Base-by-base conservation (phyloP, 2,113 vertebrate species). In the Spilogale gracilis region DNA sequence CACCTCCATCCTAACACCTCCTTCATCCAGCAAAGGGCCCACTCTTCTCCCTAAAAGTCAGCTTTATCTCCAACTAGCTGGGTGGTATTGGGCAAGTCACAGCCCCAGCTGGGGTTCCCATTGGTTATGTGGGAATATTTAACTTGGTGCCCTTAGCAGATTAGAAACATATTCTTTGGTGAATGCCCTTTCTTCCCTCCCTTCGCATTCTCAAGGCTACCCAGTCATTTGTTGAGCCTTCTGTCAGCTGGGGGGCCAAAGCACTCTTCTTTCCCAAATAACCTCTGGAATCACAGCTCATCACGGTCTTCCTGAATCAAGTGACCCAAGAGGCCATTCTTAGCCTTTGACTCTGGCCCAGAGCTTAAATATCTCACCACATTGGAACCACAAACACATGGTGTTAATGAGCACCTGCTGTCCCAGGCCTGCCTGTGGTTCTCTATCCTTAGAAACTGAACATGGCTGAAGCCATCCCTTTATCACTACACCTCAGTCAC, bases 321-420 rank as follows among this genome's bases (percentile, higher is more conserved):
- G 11, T 38, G 48, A 27, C 16, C n/a, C 50, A 45, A 43, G 45
- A 43, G n/a, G 20, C 45, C 13, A 38, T 58, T 79, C n/a, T 69
- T 12, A 93, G 94, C 17, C 48, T 91, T 32, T 79, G 48, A n/a
- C 60, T 81, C 50, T 96, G 56, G 58, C 20, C 52, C 13, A 30
- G 18, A 73, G 43, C 48, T 67, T 71, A 71, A 76, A 1, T 80
- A 27, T 84, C 73, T 73, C 60, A 84, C 25, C 17, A 38, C 2
- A 12, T 17, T 10, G 25, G 54, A 43, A 84, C 82, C 10, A 18
- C 18, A 63, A 67, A 25, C 18, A 30, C 8, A 14, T 0, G 45
- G 23, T 16, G 18, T 65, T 82, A n/a, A 30, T 21, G 30, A 65
- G 78, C 32, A 45, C 30, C 83, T 45, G 43, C 58, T 48, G 48